A percentile compares a stretch with the other conserved stretches of the same genome.
Conservation (phyloP, 2,888 invertebrate genomes). For the Rosalia funebris region DNA sequence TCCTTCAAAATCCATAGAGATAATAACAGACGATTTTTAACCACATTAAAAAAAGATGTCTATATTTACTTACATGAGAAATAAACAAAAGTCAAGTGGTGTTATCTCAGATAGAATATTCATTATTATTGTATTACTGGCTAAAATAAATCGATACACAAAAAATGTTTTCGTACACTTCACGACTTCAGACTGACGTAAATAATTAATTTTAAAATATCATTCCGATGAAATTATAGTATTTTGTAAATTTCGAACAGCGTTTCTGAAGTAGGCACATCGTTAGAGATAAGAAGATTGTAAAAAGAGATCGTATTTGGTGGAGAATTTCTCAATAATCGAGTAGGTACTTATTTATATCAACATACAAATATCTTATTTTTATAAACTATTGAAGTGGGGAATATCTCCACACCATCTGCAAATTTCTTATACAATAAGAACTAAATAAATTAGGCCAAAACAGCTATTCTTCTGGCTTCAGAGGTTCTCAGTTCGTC, state of each 20-base stretch:
- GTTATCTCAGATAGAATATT: constrained; percentile 22
- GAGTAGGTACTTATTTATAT: neutral
- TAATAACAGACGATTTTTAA: constrained; percentile 15
- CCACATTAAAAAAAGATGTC: constrained; percentile 16
- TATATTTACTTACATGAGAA: constrained; percentile 22
- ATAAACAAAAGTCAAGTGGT: constrained; percentile 26
- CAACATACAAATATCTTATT: too few species aligned
- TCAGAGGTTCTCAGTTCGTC: too few species aligned
- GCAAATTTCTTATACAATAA: too few species aligned
- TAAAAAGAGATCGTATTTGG: neutral
- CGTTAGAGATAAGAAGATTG: neutral
- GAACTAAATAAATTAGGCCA: too few species aligned
- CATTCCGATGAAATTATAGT: too few species aligned
- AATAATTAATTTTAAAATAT: neutral
- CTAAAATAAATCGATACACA: neutral
- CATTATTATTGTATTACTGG: constrained; percentile 20
- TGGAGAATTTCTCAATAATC: neutral
- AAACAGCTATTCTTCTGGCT: too few species aligned
- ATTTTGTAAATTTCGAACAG: neutral
- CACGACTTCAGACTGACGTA: neutral
- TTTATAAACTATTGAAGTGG: too few species aligned
- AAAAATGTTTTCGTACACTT: constrained; percentile 5
- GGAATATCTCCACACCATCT: too few species aligned
- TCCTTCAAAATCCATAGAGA: constrained; percentile 20
- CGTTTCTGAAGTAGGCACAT: neutral